Conservation (phyloP, 35 echinoderm and acorn worm species). For the Patiria miniata region DNA sequence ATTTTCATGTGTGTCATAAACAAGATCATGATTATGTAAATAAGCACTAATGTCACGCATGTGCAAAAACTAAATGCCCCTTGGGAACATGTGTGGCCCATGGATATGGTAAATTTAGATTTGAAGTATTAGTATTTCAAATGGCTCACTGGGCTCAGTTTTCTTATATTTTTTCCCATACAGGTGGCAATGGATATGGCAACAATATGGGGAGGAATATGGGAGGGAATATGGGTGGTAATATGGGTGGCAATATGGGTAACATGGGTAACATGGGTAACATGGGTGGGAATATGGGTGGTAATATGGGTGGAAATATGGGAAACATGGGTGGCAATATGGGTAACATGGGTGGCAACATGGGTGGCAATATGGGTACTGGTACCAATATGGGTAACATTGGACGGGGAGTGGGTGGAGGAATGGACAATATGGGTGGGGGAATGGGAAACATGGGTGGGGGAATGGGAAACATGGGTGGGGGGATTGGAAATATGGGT, state of each 20-base stretch:
- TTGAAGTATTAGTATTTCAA: no score
- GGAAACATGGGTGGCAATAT: slow-evolving; percentile 2
- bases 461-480: slow-evolving; percentile 10
- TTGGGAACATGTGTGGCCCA: no score
- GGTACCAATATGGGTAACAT: not conserved
- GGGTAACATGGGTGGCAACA: not conserved
- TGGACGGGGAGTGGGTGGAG: not conserved
- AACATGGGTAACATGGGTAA: not conserved
- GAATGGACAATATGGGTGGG: not conserved
- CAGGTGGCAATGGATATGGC: not conserved
- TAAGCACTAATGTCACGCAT: no score
- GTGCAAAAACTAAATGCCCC: no score
- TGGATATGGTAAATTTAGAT: no score
- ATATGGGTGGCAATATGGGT: slow-evolving; percentile 7
- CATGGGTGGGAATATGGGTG: slow-evolving; percentile 13
- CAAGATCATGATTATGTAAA: no score
- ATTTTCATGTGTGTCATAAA: no score
- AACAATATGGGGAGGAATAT: slow-evolving; percentile 9
- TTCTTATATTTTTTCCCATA: not conserved
- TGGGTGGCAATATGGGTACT: not conserved
- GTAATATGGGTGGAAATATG: not conserved
- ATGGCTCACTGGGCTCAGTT: no score
- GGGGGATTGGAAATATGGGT: not conserved
- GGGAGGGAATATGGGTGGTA: not conserved
- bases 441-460: slow-evolving; percentile 7